Conservation (phyloP, 2,888 invertebrate species). For the Eumerus sabulonum region DNA sequence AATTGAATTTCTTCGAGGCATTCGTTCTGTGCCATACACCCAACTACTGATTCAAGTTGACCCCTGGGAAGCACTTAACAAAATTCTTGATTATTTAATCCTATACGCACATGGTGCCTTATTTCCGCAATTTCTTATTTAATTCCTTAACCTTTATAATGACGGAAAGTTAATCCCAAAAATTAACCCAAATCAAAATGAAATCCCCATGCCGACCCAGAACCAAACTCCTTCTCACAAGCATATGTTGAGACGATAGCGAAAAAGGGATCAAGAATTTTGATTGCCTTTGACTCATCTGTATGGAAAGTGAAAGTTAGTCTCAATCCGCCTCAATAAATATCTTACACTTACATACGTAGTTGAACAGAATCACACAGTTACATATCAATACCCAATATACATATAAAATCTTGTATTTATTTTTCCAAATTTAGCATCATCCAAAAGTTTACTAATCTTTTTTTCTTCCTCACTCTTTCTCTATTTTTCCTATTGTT, state of each 20-base stretch:
- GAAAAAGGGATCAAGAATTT: too few species aligned
- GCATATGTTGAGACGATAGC: background rate
- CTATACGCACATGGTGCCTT: conserved; percentile 13
- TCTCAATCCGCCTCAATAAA: conserved; percentile 50
- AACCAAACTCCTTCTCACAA: conserved; percentile 25
- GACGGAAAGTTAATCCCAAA: conserved; percentile 53
- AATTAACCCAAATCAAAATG: conserved; percentile 67
- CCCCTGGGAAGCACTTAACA: conserved; percentile 31
- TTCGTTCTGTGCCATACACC: conserved; percentile 6
- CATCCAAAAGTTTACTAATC: conserved; percentile 43
- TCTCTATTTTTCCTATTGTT: conserved; percentile 2
- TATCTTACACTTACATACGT: background rate
- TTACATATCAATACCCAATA: too few species aligned
- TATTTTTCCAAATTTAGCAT: conserved; percentile 45
- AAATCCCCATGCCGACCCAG: conserved; percentile 55
- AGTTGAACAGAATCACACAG: background rate
- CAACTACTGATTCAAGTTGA: conserved; percentile 6
- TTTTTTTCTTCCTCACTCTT: conserved; percentile 20
- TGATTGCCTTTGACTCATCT: too few species aligned
- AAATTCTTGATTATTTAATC: conserved; percentile 58
- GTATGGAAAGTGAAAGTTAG: conserved; percentile 42
- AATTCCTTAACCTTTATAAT: conserved; percentile 45
- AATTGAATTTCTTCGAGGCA: conserved; percentile 50
- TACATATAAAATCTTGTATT: conserved; percentile 23
- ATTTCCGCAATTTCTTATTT: conserved; percentile 33